Conservation (phyloP, 2,888 invertebrate species). For the Laspeyria flexula region DNA sequence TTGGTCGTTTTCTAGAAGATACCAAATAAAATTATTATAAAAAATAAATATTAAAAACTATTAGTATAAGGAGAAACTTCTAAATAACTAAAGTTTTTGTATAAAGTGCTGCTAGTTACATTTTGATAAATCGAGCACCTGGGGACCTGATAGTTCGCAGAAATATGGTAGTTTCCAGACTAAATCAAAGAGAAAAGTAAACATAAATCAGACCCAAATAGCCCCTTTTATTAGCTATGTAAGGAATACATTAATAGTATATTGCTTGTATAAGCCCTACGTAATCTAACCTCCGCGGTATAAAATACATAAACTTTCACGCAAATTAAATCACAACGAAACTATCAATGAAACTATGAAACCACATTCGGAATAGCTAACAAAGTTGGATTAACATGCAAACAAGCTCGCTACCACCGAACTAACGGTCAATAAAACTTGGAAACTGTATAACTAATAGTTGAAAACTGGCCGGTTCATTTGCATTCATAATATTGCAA, state of each 20-base stretch:
- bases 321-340: background rate
- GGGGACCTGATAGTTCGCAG: no score
- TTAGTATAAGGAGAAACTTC: no score
- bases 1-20: no score
- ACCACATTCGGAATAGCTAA: background rate
- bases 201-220: no score
- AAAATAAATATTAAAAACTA: no score
- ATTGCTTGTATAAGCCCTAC: background rate
- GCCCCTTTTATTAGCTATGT: no score
- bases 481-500: background rate
- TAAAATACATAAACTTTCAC: background rate
- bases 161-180: no score
- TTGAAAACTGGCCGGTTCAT: background rate
- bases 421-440: constrained; percentile 11
- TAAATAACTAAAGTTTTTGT: no score
- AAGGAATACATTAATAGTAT: background rate
- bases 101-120: no score
- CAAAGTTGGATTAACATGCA: background rate
- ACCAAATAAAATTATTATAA: no score
- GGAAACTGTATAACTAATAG: background rate
- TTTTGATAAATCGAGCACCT: no score
- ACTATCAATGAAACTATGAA: constrained; percentile 4
- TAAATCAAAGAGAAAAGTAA: no score
- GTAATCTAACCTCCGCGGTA: background rate
- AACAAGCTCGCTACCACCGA: background rate